Evolutionary conservation across 2,113 vertebrate genomes (phyloP).

Genomic region (Pogonocichla stellata): DNA sequence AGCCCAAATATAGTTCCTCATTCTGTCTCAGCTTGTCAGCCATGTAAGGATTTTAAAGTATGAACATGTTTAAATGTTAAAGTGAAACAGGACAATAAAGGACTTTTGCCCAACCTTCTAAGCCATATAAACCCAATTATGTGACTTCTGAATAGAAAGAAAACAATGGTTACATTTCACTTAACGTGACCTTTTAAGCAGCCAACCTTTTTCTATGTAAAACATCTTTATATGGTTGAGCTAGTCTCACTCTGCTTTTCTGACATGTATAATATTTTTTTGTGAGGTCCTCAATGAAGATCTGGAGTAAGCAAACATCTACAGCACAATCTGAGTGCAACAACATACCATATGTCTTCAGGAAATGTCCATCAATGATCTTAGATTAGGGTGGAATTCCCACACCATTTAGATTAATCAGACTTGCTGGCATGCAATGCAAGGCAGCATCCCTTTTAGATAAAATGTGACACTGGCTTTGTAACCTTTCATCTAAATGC

Average conservation of each 20-base stretch:
- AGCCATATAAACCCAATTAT: background rate
- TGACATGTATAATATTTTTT: background rate
- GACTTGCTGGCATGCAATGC: background rate
- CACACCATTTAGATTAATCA: background rate
- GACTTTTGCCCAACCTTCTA: background rate
- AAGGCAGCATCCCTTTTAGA: background rate
- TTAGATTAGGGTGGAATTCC: background rate
- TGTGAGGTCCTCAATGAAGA: background rate
- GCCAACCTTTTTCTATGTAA: slow-evolving; percentile 9
- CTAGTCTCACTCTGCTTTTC: background rate
- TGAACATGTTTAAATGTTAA: background rate
- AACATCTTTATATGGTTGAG: background rate
- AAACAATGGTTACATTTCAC: background rate
- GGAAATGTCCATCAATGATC: background rate
- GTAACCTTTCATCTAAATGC: slow-evolving; percentile 30
- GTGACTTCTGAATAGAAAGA: background rate
- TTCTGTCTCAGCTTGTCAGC: background rate
- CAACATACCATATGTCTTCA: background rate
- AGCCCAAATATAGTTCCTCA: background rate
- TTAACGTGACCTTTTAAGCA: slow-evolving; percentile 8
- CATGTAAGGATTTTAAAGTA: background rate
- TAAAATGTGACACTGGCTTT: background rate
- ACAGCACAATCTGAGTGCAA: background rate
- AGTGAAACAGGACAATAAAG: slow-evolving; percentile 3
- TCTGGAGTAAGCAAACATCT: background rate